phyloP scores from a whole-genome alignment of 1,140 invertebrate species.

The Piezodorus guildinii region DNA sequence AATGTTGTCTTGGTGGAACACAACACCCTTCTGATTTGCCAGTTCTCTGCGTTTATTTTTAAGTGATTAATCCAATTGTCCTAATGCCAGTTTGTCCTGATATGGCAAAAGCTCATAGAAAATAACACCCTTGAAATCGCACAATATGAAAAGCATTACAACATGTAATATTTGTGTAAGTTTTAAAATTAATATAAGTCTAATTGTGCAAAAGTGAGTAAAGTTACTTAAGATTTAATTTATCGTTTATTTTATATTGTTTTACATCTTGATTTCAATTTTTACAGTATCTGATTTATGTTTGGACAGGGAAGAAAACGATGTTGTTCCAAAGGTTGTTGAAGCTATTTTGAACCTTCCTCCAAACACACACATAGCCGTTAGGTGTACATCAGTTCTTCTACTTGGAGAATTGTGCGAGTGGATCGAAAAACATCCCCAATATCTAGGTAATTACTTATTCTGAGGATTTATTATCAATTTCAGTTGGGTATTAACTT shows the following conservation, averaged over 20 bases:
- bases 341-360: slow-evolving; percentile 80
- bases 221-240: not conserved
- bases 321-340: slow-evolving; percentile 84
- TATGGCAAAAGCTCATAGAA: no score
- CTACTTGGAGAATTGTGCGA: slow-evolving; percentile 87
- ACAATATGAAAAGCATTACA: no score
- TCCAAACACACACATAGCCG: slow-evolving; percentile 71
- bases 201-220: not conserved
- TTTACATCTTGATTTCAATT: not conserved
- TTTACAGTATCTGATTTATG: not conserved
- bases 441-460: slow-evolving; percentile 50
- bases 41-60: no score
- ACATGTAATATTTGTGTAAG: no score
- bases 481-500: no score
- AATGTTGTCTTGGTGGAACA: no score
- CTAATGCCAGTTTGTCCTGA: no score
- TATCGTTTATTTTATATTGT: not conserved
- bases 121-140: no score
- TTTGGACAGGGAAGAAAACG: slow-evolving; percentile 70
- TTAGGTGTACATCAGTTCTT: slow-evolving; percentile 76
- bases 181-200: no score
- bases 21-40: no score
- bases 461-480: no score
- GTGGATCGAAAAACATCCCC: slow-evolving; percentile 85
- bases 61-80: no score